Conservation (phyloP, 2,888 invertebrate species). For the Sarcophaga carnaria region DNA sequence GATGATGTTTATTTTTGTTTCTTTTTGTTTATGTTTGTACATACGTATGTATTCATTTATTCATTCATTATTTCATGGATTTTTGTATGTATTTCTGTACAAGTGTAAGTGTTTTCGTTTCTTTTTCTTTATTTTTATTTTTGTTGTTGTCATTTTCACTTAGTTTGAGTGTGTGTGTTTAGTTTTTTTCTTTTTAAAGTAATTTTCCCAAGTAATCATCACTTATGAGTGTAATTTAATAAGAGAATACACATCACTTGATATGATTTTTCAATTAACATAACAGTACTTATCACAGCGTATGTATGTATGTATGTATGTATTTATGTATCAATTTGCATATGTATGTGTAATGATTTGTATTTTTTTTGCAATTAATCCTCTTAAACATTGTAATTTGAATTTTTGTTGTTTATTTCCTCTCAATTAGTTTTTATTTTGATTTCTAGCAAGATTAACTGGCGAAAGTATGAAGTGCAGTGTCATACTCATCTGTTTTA, state of each 20-base stretch:
- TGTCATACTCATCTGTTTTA: no score
- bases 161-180: slow-evolving; percentile 64
- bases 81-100: neutral
- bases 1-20: slow-evolving; percentile 9
- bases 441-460: no score
- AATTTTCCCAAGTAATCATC: no score
- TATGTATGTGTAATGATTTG: neutral
- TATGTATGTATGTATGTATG: neutral
- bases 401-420: slow-evolving; percentile 2
- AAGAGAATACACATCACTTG: no score
- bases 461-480: no score
- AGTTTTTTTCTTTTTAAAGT: neutral
- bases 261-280: no score
- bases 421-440: no score
- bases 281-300: neutral
- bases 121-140: slow-evolving; percentile 53
- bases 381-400: slow-evolving; percentile 54
- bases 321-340: neutral
- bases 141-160: slow-evolving; percentile 65
- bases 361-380: neutral
- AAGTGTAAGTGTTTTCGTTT: slow-evolving; percentile 42
- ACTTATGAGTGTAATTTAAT: no score
- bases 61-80: no score
- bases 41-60: slow-evolving; percentile 6
- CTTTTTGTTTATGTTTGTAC: slow-evolving; percentile 57